These are phyloP conservation scores for Ctenicera cuprea DNA, from an alignment of 2,888 invertebrate species.

Conservation along the genomic window DNA sequence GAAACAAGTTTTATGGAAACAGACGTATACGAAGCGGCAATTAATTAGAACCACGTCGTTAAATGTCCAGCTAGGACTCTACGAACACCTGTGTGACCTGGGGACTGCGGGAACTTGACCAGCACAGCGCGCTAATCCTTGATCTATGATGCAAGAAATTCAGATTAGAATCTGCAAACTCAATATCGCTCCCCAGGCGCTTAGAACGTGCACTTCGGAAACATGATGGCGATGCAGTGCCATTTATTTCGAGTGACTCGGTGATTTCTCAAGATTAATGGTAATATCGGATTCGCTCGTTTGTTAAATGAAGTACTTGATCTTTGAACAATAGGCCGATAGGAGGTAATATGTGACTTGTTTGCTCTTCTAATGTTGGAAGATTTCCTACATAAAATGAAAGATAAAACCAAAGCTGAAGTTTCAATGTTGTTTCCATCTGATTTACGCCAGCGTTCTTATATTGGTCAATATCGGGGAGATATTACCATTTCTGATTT, in stretches of 20 bases:
- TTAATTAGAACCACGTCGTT: slow-evolving; percentile 45
- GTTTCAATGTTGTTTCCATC: no score
- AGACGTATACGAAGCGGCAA: slow-evolving; percentile 27
- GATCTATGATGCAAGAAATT: slow-evolving; percentile 41
- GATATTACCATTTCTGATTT: no score
- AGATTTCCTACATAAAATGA: no score
- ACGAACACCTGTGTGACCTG: slow-evolving; percentile 65
- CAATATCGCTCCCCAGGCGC: slow-evolving; percentile 30
- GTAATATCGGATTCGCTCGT: slow-evolving; percentile 10
- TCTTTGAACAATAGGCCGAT: slow-evolving; percentile 1
- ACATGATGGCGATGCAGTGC: slow-evolving; percentile 29
- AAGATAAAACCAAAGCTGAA: no score
- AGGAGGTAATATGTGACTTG: background rate
- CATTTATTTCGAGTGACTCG: slow-evolving; percentile 32
- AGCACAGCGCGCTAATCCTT: slow-evolving; percentile 43
- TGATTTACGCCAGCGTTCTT: no score
- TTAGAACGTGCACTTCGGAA: slow-evolving; percentile 29
- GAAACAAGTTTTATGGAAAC: slow-evolving; percentile 1
- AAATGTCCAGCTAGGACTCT: slow-evolving; percentile 40
- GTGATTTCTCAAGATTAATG: slow-evolving; percentile 32
- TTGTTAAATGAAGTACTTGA: slow-evolving; percentile 1
- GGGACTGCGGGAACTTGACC: slow-evolving; percentile 59
- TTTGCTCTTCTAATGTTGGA: background rate
- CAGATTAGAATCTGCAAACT: slow-evolving; percentile 32
- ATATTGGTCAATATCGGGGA: no score